Percentiles rank a stretch among this genome's conserved stretches.
phyloP scores from a whole-genome alignment of 1,140 invertebrate genomes.

The Drosophila parvula region DNA sequence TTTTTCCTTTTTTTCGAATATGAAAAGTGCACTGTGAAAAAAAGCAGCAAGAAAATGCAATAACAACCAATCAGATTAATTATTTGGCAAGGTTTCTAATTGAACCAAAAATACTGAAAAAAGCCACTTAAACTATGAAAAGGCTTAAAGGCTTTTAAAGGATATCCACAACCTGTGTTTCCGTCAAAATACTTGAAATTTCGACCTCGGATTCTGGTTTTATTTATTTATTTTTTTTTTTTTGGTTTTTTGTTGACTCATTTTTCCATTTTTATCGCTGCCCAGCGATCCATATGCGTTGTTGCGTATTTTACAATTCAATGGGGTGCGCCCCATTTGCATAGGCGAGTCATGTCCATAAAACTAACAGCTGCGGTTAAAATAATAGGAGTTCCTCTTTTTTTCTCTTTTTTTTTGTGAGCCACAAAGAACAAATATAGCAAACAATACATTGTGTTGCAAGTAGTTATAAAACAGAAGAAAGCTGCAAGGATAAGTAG shows the following conservation, averaged over 20 bases:
- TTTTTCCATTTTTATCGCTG: constrained; percentile 4
- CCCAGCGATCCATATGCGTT: constrained; percentile 54
- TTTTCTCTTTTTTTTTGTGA: too few species aligned
- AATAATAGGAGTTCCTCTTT: constrained; percentile 9
- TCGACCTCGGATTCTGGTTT: not conserved
- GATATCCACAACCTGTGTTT: not conserved
- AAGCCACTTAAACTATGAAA: not conserved
- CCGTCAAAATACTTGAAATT: not conserved
- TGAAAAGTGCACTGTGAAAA: not conserved
- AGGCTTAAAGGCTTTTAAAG: constrained; percentile 3
- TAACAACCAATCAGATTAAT: not conserved
- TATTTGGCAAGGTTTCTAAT: not conserved
- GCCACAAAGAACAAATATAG: not conserved
- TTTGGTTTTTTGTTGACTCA: not conserved
- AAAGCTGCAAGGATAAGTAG: not conserved
- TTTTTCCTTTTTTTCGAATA: not conserved
- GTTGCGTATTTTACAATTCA: constrained; percentile 76
- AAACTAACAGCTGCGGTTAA: constrained; percentile 8
- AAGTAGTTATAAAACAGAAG: too few species aligned
- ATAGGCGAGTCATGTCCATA: constrained; percentile 62
- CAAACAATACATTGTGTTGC: not conserved
- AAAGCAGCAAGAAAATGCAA: not conserved
- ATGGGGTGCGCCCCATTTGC: constrained; percentile 66
- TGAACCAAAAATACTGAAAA: not conserved
- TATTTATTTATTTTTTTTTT: not conserved